These are phyloP conservation scores for Leptinotarsa rubiginosa DNA, from an alignment of 2,888 invertebrate species.

Conservation along the genomic window DNA sequence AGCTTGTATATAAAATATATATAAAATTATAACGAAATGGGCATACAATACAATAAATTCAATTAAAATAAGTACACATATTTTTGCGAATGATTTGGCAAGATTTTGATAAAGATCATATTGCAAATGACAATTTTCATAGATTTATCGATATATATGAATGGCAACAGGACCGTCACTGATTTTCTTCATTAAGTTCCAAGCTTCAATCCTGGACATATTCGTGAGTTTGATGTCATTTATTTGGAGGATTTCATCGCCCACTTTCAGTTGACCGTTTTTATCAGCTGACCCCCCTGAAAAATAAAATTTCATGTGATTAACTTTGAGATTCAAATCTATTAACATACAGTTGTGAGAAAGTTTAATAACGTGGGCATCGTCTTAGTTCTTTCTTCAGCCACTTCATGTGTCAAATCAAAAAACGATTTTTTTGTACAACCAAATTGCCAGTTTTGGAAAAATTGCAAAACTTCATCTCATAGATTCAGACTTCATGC, in stretches of 20 bases:
- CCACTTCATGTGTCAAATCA: no score
- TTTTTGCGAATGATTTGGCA: constrained; percentile 47
- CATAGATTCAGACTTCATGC: no score
- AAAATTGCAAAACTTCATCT: no score
- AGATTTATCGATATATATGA: constrained; percentile 53
- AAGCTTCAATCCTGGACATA: constrained; percentile 93
- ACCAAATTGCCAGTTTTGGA: no score
- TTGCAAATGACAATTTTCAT: constrained; percentile 20
- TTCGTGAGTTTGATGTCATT: constrained; percentile 84
- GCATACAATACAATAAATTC: constrained; percentile 44
- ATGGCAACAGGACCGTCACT: constrained; percentile 77
- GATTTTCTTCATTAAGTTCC: constrained; percentile 91
- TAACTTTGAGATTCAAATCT: neutral
- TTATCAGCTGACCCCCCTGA: constrained; percentile 91
- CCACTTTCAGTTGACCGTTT: constrained; percentile 83
- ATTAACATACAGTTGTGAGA: neutral
- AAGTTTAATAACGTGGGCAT: no score
- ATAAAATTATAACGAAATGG: constrained; percentile 53
- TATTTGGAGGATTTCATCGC: constrained; percentile 88
- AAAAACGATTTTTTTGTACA: no score
- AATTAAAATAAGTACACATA: constrained; percentile 43
- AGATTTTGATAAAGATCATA: constrained; percentile 38
- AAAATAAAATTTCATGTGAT: constrained; percentile 35
- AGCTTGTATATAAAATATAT: constrained; percentile 54
- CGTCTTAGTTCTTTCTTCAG: no score